Evolutionary conservation across 2,113 vertebrate species (phyloP).

Genomic region (Trogon surrucura): DNA sequence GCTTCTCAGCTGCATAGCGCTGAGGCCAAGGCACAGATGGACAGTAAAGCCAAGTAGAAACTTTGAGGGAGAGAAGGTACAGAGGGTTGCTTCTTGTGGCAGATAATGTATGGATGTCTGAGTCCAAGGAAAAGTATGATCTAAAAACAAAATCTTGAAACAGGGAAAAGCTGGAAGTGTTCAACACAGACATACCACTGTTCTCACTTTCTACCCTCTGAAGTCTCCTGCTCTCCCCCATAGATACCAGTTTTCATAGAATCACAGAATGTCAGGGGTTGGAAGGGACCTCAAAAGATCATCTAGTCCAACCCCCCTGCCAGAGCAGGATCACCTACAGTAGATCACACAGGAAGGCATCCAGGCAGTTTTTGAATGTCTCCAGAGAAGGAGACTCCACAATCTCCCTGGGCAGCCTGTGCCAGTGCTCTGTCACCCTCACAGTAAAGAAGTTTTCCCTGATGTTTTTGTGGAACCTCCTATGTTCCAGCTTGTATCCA

Average conservation of each 20-base stretch:
- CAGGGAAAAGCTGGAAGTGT: neutral
- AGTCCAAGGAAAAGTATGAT: neutral
- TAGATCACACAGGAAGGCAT: too few species aligned
- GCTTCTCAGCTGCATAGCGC: neutral
- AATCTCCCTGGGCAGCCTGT: too few species aligned
- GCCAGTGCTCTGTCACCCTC: too few species aligned
- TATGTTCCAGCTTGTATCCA: too few species aligned
- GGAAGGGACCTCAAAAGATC: too few species aligned
- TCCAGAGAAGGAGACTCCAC: too few species aligned
- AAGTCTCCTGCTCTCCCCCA: neutral
- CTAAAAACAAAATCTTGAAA: neutral
- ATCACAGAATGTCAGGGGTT: too few species aligned
- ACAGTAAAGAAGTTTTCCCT: too few species aligned
- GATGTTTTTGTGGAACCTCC: too few species aligned
- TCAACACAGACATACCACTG: neutral
- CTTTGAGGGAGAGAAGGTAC: neutral
- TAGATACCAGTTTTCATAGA: neutral
- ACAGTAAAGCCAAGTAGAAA: neutral
- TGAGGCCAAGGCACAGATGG: neutral
- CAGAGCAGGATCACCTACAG: too few species aligned
- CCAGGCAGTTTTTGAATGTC: too few species aligned
- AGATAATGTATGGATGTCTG: neutral
- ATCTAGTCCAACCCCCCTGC: too few species aligned
- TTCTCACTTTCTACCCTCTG: neutral
- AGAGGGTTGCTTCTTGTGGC: neutral